Conservation (phyloP, 2,797 vertebrate species). For the Silurus lanzhouensis region DNA sequence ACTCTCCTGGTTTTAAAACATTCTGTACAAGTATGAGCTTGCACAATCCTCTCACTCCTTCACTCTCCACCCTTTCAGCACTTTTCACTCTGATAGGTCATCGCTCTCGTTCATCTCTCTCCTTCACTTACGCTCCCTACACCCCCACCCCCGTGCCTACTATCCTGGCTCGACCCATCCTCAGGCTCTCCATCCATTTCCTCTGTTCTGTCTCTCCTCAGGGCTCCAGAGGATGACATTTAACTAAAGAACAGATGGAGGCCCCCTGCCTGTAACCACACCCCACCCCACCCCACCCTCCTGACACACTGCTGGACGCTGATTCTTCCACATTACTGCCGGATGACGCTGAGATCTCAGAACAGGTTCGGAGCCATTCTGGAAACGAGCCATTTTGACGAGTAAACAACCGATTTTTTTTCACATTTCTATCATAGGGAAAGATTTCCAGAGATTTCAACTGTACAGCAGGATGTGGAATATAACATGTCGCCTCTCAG, state of each 20-base stretch:
- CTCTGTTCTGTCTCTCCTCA: constrained; percentile 19
- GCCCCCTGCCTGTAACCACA: neutral
- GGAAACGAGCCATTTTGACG: neutral
- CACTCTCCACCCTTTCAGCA: constrained; percentile 42
- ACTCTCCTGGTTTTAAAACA: neutral
- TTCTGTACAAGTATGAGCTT: constrained; percentile 26
- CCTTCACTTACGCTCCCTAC: neutral
- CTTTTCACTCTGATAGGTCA: neutral
- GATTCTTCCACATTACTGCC: constrained; percentile 26
- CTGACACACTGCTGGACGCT: constrained; percentile 22
- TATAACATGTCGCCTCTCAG: neutral
- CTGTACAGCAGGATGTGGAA: too few species aligned
- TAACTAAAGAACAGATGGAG: constrained; percentile 28
- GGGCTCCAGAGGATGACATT: constrained; percentile 37
- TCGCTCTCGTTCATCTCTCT: neutral
- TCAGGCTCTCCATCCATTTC: constrained; percentile 18
- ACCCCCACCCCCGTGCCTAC: too few species aligned
- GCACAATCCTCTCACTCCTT: constrained; percentile 2
- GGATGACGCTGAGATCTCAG: constrained; percentile 7
- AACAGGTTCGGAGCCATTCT: constrained; percentile 8
- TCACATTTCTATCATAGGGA: too few species aligned
- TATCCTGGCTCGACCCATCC: neutral
- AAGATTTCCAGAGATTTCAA: neutral
- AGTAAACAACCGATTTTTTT: neutral
- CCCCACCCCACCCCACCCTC: neutral